A percentile compares a stretch with the other conserved stretches of the same genome.
These are phyloP conservation scores for Hirtodrosophila trivittata DNA, from an alignment of 2,888 invertebrate species.

Conservation along the genomic window DNA sequence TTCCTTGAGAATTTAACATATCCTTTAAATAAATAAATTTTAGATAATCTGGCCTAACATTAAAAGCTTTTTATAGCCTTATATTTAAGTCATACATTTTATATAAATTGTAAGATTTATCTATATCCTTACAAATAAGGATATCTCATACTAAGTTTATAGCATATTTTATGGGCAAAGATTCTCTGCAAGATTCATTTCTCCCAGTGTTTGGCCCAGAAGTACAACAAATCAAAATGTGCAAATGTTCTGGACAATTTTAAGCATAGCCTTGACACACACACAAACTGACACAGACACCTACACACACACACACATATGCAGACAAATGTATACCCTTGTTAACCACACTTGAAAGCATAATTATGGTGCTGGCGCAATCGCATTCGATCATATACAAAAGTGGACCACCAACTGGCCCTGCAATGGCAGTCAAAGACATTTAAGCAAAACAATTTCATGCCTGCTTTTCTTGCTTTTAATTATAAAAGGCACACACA, in stretches of 20 bases:
- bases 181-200: slow-evolving; percentile 11
- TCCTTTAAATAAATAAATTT: too few species aligned
- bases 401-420: slow-evolving; percentile 65
- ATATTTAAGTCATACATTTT: too few species aligned
- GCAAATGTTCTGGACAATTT: slow-evolving; percentile 72
- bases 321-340: background rate
- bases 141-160: too few species aligned
- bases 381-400: slow-evolving; percentile 73
- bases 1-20: too few species aligned
- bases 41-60: too few species aligned
- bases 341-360: slow-evolving; percentile 62
- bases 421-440: slow-evolving; percentile 35
- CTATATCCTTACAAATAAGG: too few species aligned
- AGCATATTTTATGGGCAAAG: slow-evolving; percentile 29
- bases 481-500: slow-evolving; percentile 56
- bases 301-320: slow-evolving; percentile 19
- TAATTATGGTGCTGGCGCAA: slow-evolving; percentile 63
- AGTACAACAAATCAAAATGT: slow-evolving; percentile 74
- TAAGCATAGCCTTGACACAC: slow-evolving; percentile 70
- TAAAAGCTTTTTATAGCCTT: too few species aligned
- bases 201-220: slow-evolving; percentile 24
- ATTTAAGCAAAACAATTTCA: slow-evolving; percentile 73
- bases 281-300: slow-evolving; percentile 44
- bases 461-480: slow-evolving; percentile 65
- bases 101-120: too few species aligned